These are phyloP conservation scores for Troglohyphantes excavatus DNA, from an alignment of 2,888 invertebrate species.

Conservation along the genomic window DNA sequence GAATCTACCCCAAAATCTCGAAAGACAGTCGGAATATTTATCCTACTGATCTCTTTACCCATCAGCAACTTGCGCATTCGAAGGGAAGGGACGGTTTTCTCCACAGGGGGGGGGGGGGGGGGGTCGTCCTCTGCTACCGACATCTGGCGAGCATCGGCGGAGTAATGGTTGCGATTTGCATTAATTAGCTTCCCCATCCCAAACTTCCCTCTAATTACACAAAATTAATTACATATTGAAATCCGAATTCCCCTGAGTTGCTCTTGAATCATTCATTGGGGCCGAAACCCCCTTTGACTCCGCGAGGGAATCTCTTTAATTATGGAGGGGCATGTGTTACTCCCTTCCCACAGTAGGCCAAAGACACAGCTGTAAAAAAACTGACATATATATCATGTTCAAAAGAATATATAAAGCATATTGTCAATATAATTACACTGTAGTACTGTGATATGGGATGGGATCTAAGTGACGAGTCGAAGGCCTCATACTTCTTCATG, in stretches of 20 bases:
- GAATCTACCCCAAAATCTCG: too few relatives aligned
- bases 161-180: slow-evolving; percentile 69
- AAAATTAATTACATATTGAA: slow-evolving; percentile 73
- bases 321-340: too few relatives aligned
- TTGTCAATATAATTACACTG: too few relatives aligned
- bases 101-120: not conserved
- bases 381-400: too few relatives aligned
- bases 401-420: too few relatives aligned
- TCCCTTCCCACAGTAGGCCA: too few relatives aligned
- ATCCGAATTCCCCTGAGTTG: slow-evolving; percentile 60
- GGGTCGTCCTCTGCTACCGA: not conserved
- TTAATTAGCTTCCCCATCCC: slow-evolving; percentile 63
- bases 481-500: too few relatives aligned
- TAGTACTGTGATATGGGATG: too few relatives aligned
- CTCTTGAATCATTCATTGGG: not conserved
- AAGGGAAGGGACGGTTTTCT: not conserved
- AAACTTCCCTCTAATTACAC: slow-evolving; percentile 64
- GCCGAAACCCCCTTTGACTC: not conserved
- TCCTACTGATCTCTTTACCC: too few relatives aligned
- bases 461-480: too few relatives aligned
- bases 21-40: too few relatives aligned
- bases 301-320: not conserved
- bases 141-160: not conserved
- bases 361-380: too few relatives aligned
- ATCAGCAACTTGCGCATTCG: not conserved